Base-by-base conservation (phyloP, 2,113 vertebrate species). In the Ibidorhyncha struthersii region DNA sequence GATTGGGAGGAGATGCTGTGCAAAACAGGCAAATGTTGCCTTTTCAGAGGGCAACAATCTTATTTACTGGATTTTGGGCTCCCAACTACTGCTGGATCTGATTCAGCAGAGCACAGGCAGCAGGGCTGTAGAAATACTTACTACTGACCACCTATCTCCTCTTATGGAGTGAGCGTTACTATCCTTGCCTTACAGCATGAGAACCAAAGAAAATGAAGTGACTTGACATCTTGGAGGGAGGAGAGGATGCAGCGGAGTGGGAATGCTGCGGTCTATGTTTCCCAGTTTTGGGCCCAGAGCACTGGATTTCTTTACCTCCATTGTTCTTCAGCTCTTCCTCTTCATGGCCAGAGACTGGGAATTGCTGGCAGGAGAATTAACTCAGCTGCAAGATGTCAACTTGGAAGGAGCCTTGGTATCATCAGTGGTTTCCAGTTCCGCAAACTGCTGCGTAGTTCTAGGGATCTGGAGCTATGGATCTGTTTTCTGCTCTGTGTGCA, bases 381-480 rank as follows among this genome's bases (percentile, higher is more conserved):
- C 29, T 82, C 49, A 49, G 5, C 40, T 88, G 34, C 25, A 47
- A 79, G 58, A 34, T 18, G 38, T 26, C 58, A 70, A 2, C 16
- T 21, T 30, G 4, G 49, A 77, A 93, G 72, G 41, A 73, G 26
- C 29, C 25, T 70, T 66, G 55, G 20, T 80, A 45, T 27, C 50
- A 19, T 30, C 29, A 41, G 13, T 61, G 36, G 7, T 70, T 86
- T 82, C 41, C 55, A 89, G 49, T 18, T 50, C 20, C 50, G 19
- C 34, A 86, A 91, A 80, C 32, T 45, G 9, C 45, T 80, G 34
- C 7, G 1, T 7, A 74, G 50, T 38, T 83, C 72, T 71, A 61
- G 49, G 18, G 5, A 52, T 66, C 43, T 65, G 27, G 49, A 78
- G 32, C 17, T 73, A 41, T 9, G 53, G 30, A n/a, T 0, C 0